phyloP scores from a whole-genome alignment of 2,113 vertebrate species.

The Xenopus tropicalis region UCB_Xtro_10.0 CM004450.2:102756501-102757000 shows the following conservation, averaged over 20 bases:
- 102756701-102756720: conserved; percentile 20
- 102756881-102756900: conserved; percentile 58
- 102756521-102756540: conserved; percentile 42
- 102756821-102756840: background rate
- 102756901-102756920: conserved; percentile 53
- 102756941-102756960: conserved; percentile 55
- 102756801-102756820: conserved; percentile 4
- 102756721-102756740: conserved; percentile 14
- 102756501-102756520: conserved; percentile 37
- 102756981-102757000: conserved; percentile 54
- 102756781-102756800: conserved; percentile 27
- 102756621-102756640: conserved; percentile 43
- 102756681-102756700: conserved; percentile 23
- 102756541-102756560: conserved; percentile 34
- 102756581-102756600: conserved; percentile 33
- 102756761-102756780: background rate
- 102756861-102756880: conserved; percentile 54
- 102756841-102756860: conserved; percentile 41
- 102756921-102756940: conserved; percentile 53
- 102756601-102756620: conserved; percentile 36
- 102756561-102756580: conserved; percentile 37
- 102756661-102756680: conserved; percentile 41
- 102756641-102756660: conserved; percentile 39
- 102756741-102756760: conserved; percentile 32
- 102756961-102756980: conserved; percentile 57